Evolutionary conservation across 2,113 vertebrate genomes (phyloP).

Genomic region (Pollachius pollachius): DNA sequence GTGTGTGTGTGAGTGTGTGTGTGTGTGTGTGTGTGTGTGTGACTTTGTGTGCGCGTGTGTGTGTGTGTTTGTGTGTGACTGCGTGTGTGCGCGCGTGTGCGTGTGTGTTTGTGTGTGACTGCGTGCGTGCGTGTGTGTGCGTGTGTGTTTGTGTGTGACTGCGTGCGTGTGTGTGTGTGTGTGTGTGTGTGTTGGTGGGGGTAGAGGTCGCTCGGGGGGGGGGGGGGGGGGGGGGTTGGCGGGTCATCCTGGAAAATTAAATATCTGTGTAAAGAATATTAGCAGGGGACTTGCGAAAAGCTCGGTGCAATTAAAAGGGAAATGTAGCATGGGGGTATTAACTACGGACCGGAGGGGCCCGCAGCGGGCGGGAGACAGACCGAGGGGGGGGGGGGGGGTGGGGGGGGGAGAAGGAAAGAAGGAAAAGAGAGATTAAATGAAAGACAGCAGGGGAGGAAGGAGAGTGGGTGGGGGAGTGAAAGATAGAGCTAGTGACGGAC

Average conservation of each 20-base stretch:
- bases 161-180: no score
- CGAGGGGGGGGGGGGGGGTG: background rate
- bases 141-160: no score
- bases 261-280: conserved; percentile 56
- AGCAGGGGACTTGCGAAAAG: conserved; percentile 40
- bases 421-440: conserved; percentile 8
- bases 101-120: no score
- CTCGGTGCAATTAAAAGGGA: conserved; percentile 60
- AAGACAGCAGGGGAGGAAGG: background rate
- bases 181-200: background rate
- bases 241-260: conserved; percentile 58
- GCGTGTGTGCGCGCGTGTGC: no score
- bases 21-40: no score
- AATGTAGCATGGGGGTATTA: conserved; percentile 54
- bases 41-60: no score
- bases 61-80: no score
- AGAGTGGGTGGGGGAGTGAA: background rate
- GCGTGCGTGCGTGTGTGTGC: no score
- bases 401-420: background rate
- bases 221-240: conserved; percentile 8
- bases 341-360: conserved; percentile 40
- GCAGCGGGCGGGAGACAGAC: conserved; percentile 32
- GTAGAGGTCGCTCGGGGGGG: background rate
- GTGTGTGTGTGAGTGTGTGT: background rate
- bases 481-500: conserved; percentile 45